These are phyloP conservation scores for Cichlasoma orientale DNA, from an alignment of 2,797 vertebrate species.

Conservation along the genomic window DNA sequence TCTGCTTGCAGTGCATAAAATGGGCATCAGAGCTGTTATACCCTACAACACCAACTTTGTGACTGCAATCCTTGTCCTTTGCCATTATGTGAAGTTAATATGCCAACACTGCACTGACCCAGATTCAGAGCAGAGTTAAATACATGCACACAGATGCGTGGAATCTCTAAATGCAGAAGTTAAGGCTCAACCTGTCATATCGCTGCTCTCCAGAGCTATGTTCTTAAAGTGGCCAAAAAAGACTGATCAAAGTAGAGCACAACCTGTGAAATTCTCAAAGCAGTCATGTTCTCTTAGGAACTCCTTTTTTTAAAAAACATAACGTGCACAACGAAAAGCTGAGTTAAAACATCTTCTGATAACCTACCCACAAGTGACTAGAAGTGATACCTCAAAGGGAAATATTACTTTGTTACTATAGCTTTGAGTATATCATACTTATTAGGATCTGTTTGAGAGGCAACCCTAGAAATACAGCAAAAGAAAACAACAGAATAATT, in stretches of 20 bases:
- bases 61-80: constrained; percentile 64
- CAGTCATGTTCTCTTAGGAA: constrained; percentile 23
- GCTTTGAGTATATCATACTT: background rate
- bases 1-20: constrained; percentile 53
- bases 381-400: background rate
- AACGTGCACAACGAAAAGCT: constrained; percentile 19
- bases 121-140: constrained; percentile 62
- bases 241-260: constrained; percentile 57
- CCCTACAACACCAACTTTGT: constrained; percentile 37
- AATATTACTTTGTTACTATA: background rate
- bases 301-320: constrained; percentile 23
- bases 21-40: constrained; percentile 28
- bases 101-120: constrained; percentile 66
- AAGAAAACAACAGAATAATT: background rate
- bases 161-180: constrained; percentile 63
- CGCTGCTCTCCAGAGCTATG: constrained; percentile 53
- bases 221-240: constrained; percentile 49
- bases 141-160: constrained; percentile 28
- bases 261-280: constrained; percentile 58
- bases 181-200: constrained; percentile 65
- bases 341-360: constrained; percentile 16
- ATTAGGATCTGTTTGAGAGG: background rate
- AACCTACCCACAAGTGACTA: background rate
- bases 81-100: constrained; percentile 64
- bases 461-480: background rate